Percentiles rank a stretch among this genome's conserved stretches.
These are phyloP conservation scores for Oreohelix idahoensis DNA, from an alignment of 1,140 invertebrate species.

Conservation along the genomic window DNA sequence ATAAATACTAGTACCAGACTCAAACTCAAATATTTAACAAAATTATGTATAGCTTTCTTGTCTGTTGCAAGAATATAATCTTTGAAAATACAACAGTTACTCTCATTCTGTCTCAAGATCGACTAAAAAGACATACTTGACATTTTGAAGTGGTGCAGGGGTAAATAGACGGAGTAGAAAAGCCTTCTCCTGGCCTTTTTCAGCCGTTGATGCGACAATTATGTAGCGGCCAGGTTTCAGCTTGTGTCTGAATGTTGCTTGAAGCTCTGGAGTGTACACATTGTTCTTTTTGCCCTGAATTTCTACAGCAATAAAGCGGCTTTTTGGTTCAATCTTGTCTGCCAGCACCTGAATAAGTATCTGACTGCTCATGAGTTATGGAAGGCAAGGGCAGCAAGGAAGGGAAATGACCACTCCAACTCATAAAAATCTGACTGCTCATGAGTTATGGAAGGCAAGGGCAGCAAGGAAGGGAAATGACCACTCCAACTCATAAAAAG, in stretches of 20 bases:
- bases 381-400: no score
- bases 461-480: no score
- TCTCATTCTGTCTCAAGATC: background rate
- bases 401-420: no score
- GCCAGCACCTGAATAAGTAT: constrained; percentile 13
- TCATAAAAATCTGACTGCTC: no score
- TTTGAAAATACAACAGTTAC: background rate
- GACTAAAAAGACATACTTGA: constrained; percentile 30
- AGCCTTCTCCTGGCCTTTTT: constrained; percentile 35
- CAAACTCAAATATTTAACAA: no score
- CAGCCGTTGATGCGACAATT: constrained; percentile 37
- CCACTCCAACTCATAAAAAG: no score
- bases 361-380: no score
- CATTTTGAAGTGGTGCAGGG: constrained; percentile 33
- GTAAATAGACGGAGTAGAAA: constrained; percentile 48
- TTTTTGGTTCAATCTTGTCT: constrained; percentile 18
- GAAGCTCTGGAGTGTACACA: constrained; percentile 46
- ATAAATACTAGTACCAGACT: no score
- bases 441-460: no score
- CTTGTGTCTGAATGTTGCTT: constrained; percentile 47
- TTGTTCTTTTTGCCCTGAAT: constrained; percentile 45
- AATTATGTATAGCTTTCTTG: no score
- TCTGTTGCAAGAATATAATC: no score
- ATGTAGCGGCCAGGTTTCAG: constrained; percentile 54
- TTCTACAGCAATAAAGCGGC: background rate